Base-by-base conservation (phyloP, 2,113 vertebrate species). In the Spea multiplicata region DNA sequence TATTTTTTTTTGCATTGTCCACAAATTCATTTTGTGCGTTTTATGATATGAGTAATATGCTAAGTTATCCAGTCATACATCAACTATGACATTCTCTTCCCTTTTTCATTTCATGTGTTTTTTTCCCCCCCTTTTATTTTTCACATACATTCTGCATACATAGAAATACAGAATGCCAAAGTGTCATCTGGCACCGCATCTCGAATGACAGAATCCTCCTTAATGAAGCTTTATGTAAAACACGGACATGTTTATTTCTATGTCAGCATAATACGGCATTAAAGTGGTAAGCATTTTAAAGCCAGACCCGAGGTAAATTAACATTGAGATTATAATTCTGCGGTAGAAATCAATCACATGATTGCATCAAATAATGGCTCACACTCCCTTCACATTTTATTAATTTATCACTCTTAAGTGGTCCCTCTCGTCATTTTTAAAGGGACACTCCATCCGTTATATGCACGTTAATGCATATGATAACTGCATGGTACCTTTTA, bases 221-320 rank as follows among this genome's bases (percentile, higher is more conserved):
- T 49, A 77, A 62, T 62, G 44, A 70, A 61, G 52, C 66, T 77
- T 70, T 69, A 70, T 48, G 55, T 69, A 75, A 45, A 53, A 67
- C 55, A 5, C 46, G 8, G 13, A 48, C 53, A 67, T 75, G n/a
- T 48, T 76, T 69, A 61, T 52, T 49, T 8, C 67, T 16, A 44
- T 77, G 55, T 75, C 74, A 66, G 74, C 74, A 75, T 75, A 30
- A 75, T 67, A 45, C 67, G 65, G 64, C 64, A 75, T 75, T 47
- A 47, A 48, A 16, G 46, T 45, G 62, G 17, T 53, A 55, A 52
- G 49, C 13, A 52, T 66, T 65, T 53, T 47, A 67, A 44, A 13
- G 14, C 4, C 10, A 8, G 6, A 13, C 55, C 55, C 4, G 12
- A 59, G 12, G 55, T 59, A 4, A 13, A 59, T 13, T 13, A 5